phyloP scores from a whole-genome alignment of 2,797 vertebrate genomes.

The Rhynchotus rufescens region DNA sequence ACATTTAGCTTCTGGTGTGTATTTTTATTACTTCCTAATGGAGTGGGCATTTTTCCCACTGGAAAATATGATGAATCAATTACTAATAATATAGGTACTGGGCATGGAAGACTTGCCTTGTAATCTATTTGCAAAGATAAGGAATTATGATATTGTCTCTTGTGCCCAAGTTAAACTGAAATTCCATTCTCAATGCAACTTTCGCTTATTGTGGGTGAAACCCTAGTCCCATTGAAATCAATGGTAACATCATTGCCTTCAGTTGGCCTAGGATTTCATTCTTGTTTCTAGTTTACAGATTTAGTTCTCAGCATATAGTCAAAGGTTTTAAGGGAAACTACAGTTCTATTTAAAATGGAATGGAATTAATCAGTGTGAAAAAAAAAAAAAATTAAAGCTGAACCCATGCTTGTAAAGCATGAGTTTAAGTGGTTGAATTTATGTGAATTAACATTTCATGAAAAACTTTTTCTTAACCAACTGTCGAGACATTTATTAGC shows the following conservation, averaged over 20 bases:
- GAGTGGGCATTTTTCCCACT: conserved; percentile 20
- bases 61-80: conserved; percentile 61
- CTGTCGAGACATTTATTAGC: conserved; percentile 38
- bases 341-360: conserved; percentile 43
- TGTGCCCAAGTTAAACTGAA: conserved; percentile 31
- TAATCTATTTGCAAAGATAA: conserved; percentile 30
- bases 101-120: conserved; percentile 11
- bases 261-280: conserved; percentile 19
- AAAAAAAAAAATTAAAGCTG: neutral
- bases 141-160: conserved; percentile 2
- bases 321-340: conserved; percentile 74
- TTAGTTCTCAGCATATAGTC: conserved; percentile 73
- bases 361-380: conserved; percentile 39
- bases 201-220: neutral
- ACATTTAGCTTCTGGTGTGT: conserved; percentile 77
- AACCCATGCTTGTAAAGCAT: neutral
- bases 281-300: neutral
- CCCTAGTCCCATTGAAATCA: conserved; percentile 13
- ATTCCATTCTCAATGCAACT: neutral
- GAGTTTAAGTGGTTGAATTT: conserved; percentile 3
- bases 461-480: neutral
- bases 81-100: conserved; percentile 37
- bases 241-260: conserved; percentile 10
- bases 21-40: conserved; percentile 47
- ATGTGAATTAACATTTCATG: conserved; percentile 22